Evolutionary conservation across 2,888 invertebrate species (phyloP).

Genomic region (Drosophila monieri): DNA sequence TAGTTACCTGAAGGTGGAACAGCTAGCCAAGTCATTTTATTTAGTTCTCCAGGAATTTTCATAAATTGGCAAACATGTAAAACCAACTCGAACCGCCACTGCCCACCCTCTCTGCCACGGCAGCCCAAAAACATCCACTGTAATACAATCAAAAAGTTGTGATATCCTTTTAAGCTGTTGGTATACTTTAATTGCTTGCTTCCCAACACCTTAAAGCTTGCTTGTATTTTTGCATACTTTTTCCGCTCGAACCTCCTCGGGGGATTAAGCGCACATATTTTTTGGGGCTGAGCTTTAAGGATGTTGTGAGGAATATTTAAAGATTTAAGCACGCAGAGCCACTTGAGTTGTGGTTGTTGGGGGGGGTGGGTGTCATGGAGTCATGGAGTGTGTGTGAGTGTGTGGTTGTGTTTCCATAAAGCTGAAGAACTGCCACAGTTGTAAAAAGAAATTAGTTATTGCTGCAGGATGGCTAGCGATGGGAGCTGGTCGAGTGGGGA

Average conservation of each 20-base stretch:
- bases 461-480: constrained; percentile 26
- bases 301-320: neutral
- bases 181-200: neutral
- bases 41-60: neutral
- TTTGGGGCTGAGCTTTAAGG: neutral
- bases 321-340: neutral
- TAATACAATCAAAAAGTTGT: neutral
- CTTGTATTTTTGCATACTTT: neutral
- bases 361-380: neutral
- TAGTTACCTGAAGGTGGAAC: neutral
- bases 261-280: neutral
- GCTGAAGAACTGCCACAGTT: constrained; percentile 75
- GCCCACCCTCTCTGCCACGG: too few species aligned
- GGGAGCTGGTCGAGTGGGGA: constrained; percentile 1
- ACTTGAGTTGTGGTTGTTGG: neutral
- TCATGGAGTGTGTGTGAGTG: constrained; percentile 9
- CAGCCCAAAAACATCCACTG: too few species aligned
- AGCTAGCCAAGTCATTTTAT: neutral
- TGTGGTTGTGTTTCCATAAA: constrained; percentile 51
- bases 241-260: neutral
- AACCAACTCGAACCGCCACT: too few species aligned
- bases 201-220: neutral
- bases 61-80: too few species aligned
- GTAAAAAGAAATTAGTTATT: constrained; percentile 77
- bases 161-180: neutral